Evolutionary conservation across 2,888 invertebrate genomes (phyloP).

Genomic region (Acheta domesticus): DNA sequence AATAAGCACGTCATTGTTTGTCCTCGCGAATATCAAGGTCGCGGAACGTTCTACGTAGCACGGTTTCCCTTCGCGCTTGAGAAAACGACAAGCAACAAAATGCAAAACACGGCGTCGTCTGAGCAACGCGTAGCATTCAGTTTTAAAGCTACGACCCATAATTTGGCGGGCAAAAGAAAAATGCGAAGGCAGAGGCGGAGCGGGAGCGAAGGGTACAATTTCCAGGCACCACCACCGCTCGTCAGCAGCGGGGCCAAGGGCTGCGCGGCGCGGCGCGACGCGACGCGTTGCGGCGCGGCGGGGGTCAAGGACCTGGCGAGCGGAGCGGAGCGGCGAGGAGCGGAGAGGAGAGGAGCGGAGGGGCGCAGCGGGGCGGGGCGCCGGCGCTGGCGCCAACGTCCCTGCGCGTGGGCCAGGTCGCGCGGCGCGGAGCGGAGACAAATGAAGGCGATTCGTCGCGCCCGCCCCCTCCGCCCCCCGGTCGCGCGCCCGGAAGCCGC

Average conservation of each 20-base stretch:
- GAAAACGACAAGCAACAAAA: no score
- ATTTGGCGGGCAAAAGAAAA: background rate
- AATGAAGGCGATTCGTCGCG: background rate
- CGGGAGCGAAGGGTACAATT: background rate
- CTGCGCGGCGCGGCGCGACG: background rate
- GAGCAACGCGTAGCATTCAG: no score
- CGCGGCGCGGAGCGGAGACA: slow-evolving; percentile 18
- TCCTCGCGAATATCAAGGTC: no score
- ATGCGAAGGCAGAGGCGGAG: background rate
- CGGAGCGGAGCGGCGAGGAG: background rate
- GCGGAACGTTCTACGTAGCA: no score
- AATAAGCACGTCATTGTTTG: no score
- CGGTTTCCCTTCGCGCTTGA: no score
- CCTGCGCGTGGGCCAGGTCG: slow-evolving; percentile 18
- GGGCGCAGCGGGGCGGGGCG: background rate
- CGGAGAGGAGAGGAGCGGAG: background rate
- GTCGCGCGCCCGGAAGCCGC: background rate
- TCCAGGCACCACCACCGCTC: no score
- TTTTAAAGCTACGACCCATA: background rate
- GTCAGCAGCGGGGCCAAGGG: background rate
- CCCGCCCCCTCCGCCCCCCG: background rate
- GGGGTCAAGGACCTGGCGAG: background rate
- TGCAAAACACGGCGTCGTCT: no score
- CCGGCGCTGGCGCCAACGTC: background rate
- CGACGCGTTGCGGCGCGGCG: background rate